Evolutionary conservation across 1,140 invertebrate genomes (phyloP).

Genomic region (Odontomachus brunneus): DNA sequence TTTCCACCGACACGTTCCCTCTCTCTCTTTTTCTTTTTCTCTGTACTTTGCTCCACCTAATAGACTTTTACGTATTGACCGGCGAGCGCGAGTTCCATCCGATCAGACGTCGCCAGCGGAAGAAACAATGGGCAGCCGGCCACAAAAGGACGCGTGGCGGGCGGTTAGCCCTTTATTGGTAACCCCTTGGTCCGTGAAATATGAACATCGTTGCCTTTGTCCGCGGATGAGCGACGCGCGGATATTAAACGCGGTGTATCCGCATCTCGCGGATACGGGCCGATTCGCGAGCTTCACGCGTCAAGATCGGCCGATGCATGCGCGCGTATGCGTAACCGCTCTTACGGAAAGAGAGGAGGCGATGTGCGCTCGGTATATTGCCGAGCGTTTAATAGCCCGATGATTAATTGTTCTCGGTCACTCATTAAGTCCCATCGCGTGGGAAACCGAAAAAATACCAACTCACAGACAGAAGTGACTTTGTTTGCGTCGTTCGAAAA

Average conservation of each 20-base stretch:
- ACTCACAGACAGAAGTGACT: no score
- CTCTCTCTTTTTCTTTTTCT: no score
- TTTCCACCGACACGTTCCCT: background rate
- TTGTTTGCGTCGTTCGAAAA: no score
- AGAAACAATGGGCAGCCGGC: constrained; percentile 66
- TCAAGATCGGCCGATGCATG: constrained; percentile 44
- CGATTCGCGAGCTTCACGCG: constrained; percentile 28
- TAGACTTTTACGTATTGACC: constrained; percentile 17
- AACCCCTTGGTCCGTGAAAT: constrained; percentile 67
- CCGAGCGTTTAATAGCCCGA: background rate
- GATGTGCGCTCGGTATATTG: background rate
- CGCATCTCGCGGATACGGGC: constrained; percentile 36
- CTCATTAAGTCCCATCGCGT: constrained; percentile 5
- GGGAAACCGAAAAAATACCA: background rate
- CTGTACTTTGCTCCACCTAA: background rate
- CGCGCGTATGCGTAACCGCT: background rate
- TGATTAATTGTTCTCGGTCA: constrained; percentile 31
- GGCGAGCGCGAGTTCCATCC: constrained; percentile 39
- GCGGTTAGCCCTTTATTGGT: constrained; percentile 73
- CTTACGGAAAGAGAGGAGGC: constrained; percentile 16
- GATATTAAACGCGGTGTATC: constrained; percentile 67
- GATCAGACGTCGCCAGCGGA: constrained; percentile 50
- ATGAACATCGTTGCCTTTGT: constrained; percentile 67
- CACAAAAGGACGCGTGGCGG: constrained; percentile 69
- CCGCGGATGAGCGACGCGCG: constrained; percentile 60